phyloP scores from a whole-genome alignment of 2,888 invertebrate species.

The Diplolepis rosae region DNA sequence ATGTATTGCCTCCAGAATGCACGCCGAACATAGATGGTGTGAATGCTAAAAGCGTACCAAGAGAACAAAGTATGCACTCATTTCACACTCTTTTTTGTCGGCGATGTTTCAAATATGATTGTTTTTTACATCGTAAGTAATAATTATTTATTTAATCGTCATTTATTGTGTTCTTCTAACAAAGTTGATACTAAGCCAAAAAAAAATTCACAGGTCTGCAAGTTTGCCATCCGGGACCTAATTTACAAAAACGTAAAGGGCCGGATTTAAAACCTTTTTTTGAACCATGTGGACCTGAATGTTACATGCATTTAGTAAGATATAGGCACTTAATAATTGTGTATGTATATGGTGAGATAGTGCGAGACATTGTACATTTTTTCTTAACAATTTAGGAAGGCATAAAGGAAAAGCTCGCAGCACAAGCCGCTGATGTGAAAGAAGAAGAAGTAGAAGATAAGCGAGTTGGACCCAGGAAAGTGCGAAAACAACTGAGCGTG shows the following conservation, averaged over 20 bases:
- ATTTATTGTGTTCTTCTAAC: no score
- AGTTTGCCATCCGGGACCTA: constrained; percentile 93
- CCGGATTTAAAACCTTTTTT: constrained; percentile 90
- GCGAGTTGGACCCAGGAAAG: constrained; percentile 75
- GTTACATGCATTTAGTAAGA: constrained; percentile 90
- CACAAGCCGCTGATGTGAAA: constrained; percentile 76
- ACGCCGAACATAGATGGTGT: constrained; percentile 98
- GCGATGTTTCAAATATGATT: constrained; percentile 98
- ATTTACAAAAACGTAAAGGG: constrained; percentile 89
- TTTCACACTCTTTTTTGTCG: constrained; percentile 98
- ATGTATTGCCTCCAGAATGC: constrained; percentile 91
- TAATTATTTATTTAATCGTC: no score
- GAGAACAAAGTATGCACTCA: constrained; percentile 97
- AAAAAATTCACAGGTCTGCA: constrained; percentile 78
- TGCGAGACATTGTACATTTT: constrained; percentile 19
- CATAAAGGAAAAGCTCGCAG: constrained; percentile 87
- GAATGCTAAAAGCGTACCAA: constrained; percentile 90
- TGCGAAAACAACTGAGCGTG: constrained; percentile 79
- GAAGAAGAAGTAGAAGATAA: constrained; percentile 75
- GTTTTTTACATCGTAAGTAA: constrained; percentile 95
- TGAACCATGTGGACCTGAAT: constrained; percentile 90
- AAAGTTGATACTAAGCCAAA: background rate
- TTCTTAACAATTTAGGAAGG: constrained; percentile 83
- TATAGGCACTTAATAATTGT: background rate
- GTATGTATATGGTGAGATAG: no score